Base-by-base conservation (phyloP, 2,797 vertebrate species). In the Amazona finschi region DNA sequence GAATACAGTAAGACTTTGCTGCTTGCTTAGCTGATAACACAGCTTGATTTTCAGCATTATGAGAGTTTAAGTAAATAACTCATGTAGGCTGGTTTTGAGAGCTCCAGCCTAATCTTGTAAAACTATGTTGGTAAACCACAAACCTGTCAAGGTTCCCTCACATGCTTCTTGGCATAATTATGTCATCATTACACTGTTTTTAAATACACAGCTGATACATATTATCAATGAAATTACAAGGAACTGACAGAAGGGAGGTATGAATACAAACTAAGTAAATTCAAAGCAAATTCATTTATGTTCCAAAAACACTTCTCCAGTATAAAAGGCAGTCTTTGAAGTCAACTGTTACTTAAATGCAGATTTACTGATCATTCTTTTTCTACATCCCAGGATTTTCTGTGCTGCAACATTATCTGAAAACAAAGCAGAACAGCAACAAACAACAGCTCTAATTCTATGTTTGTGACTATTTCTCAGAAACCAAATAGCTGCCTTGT, bases 381-480 rank as follows among this genome's bases (percentile, higher is more conserved):
- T 55, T 31, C 76, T 88, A 30, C 24, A 89, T 41, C 33, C 55
- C 18, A n/a, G 31, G 65, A 79, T 90, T 83, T 94, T 88, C 71
- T 43, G 14, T 80, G 43, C 49, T 77, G 21, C 21, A 82, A 43
- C 49, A 72, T 74, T 89, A 89, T 76, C 41, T 69, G 86, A 41
- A 94, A 90, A 82, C 36, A 80, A 75, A 94, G 53, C 52, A 49
- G 67, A 89, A 81, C 28, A 79, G 41, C 33, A 80, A 73, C 60
- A 91, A 90, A 77, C 43, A 71, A 88, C 52, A 91, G 60, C 53
- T 20, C 36, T 89, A 94, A 92, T 79, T 88, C 61, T n/a, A 31
- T 82, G 71, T 77, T 93, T 82, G 77, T 31, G 57, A 85, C 8
- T 79, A 67, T 66, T 87, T 84, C 66, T 87, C 24, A 5, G 58